Conservation (phyloP, 2,113 vertebrate genomes). For the Xenopus borealis region DNA sequence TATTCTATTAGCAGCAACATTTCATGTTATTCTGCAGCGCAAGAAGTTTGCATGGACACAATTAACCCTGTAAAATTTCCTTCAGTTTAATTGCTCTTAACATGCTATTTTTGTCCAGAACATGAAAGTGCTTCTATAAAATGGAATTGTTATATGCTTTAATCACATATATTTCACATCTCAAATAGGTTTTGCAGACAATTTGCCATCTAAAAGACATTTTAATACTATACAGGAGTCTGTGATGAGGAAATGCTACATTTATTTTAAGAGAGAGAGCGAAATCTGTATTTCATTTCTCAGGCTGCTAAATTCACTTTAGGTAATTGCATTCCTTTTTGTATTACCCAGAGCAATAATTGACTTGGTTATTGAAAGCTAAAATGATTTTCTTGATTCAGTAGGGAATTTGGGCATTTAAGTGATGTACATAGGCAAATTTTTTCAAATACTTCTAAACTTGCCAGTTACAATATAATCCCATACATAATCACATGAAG, state of each 20-base stretch:
- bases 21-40: neutral
- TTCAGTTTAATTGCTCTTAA: constrained; percentile 50
- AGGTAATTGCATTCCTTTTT: constrained; percentile 93
- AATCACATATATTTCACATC: constrained; percentile 68
- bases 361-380: constrained; percentile 98
- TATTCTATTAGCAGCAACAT: neutral
- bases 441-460: constrained; percentile 13
- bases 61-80: constrained; percentile 44
- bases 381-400: constrained; percentile 95
- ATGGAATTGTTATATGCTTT: constrained; percentile 67
- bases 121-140: constrained; percentile 56
- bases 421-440: constrained; percentile 73
- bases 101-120: constrained; percentile 51
- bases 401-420: constrained; percentile 84
- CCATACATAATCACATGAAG: too few species aligned
- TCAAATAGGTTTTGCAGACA: constrained; percentile 60
- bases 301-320: constrained; percentile 90
- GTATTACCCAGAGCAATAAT: constrained; percentile 91
- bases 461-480: neutral
- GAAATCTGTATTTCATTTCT: constrained; percentile 87
- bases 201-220: constrained; percentile 58
- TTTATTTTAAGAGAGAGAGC: constrained; percentile 74
- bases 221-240: constrained; percentile 60
- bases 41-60: constrained; percentile 23
- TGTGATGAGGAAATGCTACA: constrained; percentile 73